Conservation (phyloP, 2,113 vertebrate species). For the Aspiorhynchus laticeps region DNA sequence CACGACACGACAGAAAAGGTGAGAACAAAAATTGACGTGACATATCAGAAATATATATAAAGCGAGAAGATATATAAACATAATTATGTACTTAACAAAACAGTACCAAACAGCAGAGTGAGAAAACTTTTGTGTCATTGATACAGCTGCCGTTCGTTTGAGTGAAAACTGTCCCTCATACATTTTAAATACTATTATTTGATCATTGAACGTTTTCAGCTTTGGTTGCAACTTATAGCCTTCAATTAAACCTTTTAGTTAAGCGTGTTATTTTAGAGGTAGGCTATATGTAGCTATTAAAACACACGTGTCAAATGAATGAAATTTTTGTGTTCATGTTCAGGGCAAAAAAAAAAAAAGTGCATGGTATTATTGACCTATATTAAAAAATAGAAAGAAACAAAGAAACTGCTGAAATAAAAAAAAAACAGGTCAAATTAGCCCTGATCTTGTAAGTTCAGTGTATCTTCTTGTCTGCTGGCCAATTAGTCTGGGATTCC, state of each 20-base stretch:
- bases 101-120: neutral
- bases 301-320: neutral
- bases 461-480: neutral
- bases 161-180: neutral
- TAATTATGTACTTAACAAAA: too few species aligned
- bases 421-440: neutral
- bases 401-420: too few species aligned
- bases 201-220: neutral
- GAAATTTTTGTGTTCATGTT: neutral
- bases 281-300: neutral
- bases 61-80: neutral
- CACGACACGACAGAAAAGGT: constrained; percentile 16
- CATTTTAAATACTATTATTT: neutral
- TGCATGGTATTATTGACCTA: neutral
- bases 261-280: neutral
- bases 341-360: neutral
- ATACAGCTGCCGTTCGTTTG: neutral
- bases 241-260: too few species aligned
- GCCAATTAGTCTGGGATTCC: neutral
- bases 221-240: neutral
- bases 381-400: neutral
- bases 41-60: neutral
- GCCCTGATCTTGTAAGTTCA: neutral
- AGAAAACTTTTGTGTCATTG: neutral
- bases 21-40: neutral